Percentiles rank a stretch among this genome's conserved stretches.
phyloP scores from a whole-genome alignment of 2,113 vertebrate genomes.

The Trogon surrucura region DNA sequence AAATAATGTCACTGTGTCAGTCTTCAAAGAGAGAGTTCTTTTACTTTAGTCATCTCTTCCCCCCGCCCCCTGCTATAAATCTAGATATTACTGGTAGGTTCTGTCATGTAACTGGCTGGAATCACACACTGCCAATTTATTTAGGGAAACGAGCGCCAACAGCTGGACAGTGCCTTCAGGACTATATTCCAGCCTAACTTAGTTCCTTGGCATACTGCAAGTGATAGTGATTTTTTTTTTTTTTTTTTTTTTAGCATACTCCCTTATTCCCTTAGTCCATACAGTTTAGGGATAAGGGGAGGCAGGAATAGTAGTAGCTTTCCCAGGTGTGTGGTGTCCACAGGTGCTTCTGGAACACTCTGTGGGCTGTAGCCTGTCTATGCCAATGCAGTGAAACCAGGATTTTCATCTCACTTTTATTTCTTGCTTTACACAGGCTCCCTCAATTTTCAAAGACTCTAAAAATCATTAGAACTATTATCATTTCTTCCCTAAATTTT shows the following conservation, averaged over 20 bases:
- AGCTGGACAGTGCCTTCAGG: neutral
- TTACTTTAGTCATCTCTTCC: neutral
- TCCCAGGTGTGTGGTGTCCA: neutral
- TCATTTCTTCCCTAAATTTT: neutral
- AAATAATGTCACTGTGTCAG: neutral
- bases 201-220: neutral
- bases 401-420: neutral
- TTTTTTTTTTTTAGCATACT: neutral
- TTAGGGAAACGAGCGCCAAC: neutral
- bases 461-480: neutral
- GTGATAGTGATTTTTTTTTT: neutral
- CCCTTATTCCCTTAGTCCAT: neutral
- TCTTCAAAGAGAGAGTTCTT: neutral
- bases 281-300: neutral
- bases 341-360: neutral
- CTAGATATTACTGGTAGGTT: neutral
- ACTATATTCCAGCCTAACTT: neutral
- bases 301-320: neutral
- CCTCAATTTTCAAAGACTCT: neutral
- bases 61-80: neutral
- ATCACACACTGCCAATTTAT: neutral
- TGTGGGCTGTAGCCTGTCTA: neutral
- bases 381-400: neutral
- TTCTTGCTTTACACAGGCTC: neutral
- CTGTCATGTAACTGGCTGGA: accelerated